phyloP scores from a whole-genome alignment of 2,797 vertebrate species.

The Ceryle rudis region DNA sequence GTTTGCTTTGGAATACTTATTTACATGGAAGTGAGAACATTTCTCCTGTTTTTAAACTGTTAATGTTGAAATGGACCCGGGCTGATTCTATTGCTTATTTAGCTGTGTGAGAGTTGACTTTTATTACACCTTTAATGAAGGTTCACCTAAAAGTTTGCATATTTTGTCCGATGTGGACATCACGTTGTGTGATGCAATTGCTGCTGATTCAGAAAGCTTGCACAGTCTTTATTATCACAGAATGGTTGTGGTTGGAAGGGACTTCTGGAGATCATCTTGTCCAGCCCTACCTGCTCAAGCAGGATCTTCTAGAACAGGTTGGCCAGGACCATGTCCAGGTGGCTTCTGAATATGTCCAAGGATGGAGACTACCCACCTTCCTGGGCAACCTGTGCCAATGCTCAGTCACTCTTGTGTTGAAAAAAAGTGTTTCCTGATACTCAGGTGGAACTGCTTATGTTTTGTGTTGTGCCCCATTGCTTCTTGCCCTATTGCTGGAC shows the following conservation, averaged over 20 bases:
- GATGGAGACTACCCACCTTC: neutral
- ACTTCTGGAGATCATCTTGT: conserved; percentile 5
- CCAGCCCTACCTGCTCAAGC: neutral
- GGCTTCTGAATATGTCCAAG: conserved; percentile 6
- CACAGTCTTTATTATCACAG: conserved; percentile 2
- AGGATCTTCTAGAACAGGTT: conserved; percentile 21
- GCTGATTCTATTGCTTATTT: neutral
- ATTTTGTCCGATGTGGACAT: neutral
- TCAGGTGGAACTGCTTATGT: neutral
- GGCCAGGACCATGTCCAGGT: neutral
- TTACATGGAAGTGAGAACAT: neutral
- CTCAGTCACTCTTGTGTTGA: neutral
- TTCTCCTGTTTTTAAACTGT: neutral
- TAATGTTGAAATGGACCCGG: neutral
- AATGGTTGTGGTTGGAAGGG: conserved; percentile 48
- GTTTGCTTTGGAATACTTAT: neutral
- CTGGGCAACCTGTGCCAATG: neutral
- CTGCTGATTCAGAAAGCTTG: conserved; percentile 21
- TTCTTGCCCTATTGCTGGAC: neutral
- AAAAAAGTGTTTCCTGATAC: neutral
- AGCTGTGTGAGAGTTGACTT: neutral
- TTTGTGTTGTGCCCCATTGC: conserved; percentile 25
- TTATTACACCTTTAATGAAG: neutral
- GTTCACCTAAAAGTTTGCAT: neutral
- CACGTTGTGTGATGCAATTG: neutral